Percentiles rank a stretch among this genome's conserved stretches.
Conservation (phyloP, 2,113 vertebrate species). For the Callipepla squamata region DNA sequence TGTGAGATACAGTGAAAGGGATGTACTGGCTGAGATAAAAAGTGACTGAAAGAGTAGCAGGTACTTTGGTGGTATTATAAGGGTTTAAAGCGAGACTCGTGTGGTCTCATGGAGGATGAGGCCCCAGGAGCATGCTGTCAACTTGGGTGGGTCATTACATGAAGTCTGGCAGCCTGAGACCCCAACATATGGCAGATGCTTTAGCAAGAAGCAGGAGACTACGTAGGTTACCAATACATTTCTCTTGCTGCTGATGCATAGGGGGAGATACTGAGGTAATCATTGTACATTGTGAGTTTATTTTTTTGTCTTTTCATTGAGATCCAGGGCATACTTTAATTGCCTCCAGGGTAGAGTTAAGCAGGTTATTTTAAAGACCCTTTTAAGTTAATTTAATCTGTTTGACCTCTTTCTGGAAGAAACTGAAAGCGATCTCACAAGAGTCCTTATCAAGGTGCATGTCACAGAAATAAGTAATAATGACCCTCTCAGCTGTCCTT, state of each 20-base stretch:
- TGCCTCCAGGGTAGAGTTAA: background rate
- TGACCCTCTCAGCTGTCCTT: background rate
- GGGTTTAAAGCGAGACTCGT: background rate
- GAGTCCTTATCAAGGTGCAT: background rate
- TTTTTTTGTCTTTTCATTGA: background rate
- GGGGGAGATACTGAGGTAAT: background rate
- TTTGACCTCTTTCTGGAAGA: background rate
- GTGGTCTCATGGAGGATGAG: background rate
- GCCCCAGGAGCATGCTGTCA: accelerated
- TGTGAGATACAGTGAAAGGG: background rate
- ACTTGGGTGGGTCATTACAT: accelerated
- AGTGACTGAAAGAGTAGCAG: background rate
- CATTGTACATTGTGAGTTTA: background rate
- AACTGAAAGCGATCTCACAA: background rate
- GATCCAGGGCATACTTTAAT: background rate
- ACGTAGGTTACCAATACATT: accelerated
- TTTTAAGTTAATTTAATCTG: background rate
- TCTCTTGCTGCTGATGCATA: background rate
- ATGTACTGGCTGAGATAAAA: background rate
- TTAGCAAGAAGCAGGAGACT: background rate
- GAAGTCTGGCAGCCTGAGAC: background rate
- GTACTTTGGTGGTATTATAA: too few species aligned
- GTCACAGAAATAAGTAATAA: background rate
- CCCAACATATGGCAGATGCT: accelerated
- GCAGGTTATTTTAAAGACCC: background rate